These are phyloP conservation scores for Poecilus cupreus DNA, from an alignment of 2,888 invertebrate species.

Conservation along the genomic window DNA sequence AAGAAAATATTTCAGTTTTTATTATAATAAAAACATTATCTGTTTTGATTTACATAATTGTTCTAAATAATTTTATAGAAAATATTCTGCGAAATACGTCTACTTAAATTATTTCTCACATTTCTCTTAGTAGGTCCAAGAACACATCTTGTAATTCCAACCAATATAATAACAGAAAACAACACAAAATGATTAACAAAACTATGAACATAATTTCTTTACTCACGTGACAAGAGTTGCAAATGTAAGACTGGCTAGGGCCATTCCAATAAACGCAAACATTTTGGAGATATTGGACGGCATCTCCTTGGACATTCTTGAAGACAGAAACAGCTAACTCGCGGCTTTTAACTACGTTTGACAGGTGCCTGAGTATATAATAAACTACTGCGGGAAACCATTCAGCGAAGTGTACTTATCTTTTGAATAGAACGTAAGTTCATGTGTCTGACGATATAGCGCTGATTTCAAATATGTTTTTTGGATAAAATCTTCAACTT, in stretches of 20 bases:
- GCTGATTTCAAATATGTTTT: no score
- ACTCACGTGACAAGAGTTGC: constrained; percentile 37
- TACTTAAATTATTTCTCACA: no score
- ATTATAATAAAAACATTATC: no score
- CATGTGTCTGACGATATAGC: not conserved
- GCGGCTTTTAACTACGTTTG: not conserved
- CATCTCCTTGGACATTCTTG: not conserved
- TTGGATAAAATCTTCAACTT: no score
- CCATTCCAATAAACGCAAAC: not conserved
- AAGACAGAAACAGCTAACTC: not conserved
- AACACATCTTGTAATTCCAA: no score
- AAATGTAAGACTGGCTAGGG: not conserved
- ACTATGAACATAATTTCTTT: not conserved
- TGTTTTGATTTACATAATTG: no score
- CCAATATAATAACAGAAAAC: no score
- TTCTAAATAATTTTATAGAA: no score
- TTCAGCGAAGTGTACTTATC: not conserved
- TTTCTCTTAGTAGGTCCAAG: no score
- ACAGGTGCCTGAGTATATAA: not conserved
- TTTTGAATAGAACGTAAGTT: not conserved
- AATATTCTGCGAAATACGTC: no score
- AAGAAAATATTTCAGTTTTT: no score
- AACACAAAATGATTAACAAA: not conserved
- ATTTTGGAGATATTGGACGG: not conserved
- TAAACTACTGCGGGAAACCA: not conserved